Evolutionary conservation across 2,113 vertebrate genomes (phyloP).

Genomic region (Amia ocellicauda): DNA sequence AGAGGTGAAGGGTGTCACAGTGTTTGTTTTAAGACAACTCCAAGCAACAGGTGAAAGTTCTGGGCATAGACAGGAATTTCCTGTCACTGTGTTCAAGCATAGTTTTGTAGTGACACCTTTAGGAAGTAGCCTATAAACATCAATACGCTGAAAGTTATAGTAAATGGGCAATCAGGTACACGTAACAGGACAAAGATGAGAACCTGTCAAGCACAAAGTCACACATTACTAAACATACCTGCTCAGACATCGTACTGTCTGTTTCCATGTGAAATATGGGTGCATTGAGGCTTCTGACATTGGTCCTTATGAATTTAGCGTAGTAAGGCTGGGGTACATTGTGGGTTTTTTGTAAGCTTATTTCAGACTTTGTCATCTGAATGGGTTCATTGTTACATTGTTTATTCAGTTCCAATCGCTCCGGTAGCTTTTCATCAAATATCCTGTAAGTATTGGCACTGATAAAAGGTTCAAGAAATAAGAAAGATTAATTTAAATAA

Average conservation of each 20-base stretch:
- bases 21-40: no score
- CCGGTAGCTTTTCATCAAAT: constrained; percentile 43
- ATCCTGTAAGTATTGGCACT: constrained; percentile 48
- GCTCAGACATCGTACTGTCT: constrained; percentile 28
- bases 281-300: constrained; percentile 52
- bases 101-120: no score
- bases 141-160: no score
- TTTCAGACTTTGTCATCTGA: neutral
- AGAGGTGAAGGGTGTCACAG: no score
- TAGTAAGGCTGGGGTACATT: constrained; percentile 46
- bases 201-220: neutral
- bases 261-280: constrained; percentile 44
- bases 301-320: constrained; percentile 55
- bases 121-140: no score
- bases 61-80: no score
- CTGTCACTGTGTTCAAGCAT: no score
- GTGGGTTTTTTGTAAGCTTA: constrained; percentile 21
- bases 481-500: no score
- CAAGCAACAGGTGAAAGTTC: no score
- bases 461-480: constrained; percentile 29
- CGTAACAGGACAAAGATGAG: neutral
- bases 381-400: constrained; percentile 17
- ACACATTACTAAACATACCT: constrained; percentile 37
- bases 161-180: no score
- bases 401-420: constrained; percentile 30